Evolutionary conservation across 2,113 vertebrate genomes (phyloP).

Genomic region (Ciconia stormi): DNA sequence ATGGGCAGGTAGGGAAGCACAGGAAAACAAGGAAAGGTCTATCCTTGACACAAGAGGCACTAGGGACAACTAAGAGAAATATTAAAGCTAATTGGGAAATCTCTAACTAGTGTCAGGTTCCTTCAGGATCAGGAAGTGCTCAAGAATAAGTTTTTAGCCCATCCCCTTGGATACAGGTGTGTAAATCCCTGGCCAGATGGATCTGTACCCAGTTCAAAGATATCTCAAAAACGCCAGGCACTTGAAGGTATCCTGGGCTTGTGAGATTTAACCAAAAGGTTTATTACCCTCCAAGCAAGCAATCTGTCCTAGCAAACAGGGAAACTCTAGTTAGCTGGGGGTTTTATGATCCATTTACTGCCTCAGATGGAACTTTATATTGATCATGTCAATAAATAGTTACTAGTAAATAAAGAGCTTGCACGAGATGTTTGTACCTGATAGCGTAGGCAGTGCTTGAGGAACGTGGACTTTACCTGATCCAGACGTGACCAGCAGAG

Average conservation of each 20-base stretch:
- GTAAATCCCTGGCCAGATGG: neutral
- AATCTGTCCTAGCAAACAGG: neutral
- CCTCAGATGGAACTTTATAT: neutral
- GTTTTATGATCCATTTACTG: neutral
- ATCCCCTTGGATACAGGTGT: neutral
- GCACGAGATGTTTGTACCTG: neutral
- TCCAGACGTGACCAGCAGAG: neutral
- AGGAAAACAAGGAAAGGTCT: neutral
- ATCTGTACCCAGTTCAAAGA: neutral
- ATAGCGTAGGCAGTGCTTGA: neutral
- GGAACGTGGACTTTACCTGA: neutral
- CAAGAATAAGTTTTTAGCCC: neutral
- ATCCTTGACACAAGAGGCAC: neutral
- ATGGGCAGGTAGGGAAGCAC: fast-evolving
- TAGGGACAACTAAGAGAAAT: neutral
- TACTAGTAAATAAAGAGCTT: neutral
- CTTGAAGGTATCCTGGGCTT: neutral
- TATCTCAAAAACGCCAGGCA: neutral
- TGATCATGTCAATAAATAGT: neutral
- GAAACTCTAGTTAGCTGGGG: neutral
- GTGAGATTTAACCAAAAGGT: neutral
- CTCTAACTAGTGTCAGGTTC: neutral
- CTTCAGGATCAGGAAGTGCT: neutral
- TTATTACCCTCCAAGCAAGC: neutral
- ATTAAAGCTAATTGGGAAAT: neutral